Evolutionary conservation across 2,113 vertebrate species (phyloP), one percentile per base, ranked within the genome.

Genomic region (Aldabrachelys gigantea): DNA sequence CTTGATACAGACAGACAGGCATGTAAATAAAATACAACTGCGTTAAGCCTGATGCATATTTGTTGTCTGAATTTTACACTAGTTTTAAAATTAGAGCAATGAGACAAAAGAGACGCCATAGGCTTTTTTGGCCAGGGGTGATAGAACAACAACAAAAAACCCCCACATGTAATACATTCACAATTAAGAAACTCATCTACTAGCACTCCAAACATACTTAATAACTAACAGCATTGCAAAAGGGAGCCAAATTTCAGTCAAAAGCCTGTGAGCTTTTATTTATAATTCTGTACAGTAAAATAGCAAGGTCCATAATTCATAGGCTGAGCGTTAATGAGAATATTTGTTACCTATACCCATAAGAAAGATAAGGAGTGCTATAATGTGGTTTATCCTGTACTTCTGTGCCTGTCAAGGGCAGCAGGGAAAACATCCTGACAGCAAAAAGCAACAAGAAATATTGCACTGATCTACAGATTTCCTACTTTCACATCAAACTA

Each of bases 381-480:
- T 96, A 98, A 98, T 98, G 95, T 81, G 57, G 96, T 95, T 98
- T 97, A 97, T 95, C 90, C 91, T 95, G 97, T 93, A 96, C 94
- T 93, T 94, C 82, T 92, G 93, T 82, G 94, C 92, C 95, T 98
- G 96, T 97, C 98, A 98, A 98, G 98, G 98, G 93, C 98, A 97
- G 90, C 93, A 96, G 88, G 85, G 93, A 98, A 98, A 97, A 95
- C 88, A 93, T 95, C 91, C 96, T 98, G 98, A 98, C 98, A 98
- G 97, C 95, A 97, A 97, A 98, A 98, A 96, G 93, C 95, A 97
- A 93, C 81, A 97, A 98, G 98, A 98, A 98, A 98, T 98, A 98
- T 97, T 95, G 91, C 93, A 95, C 76, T 98, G 98, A 98, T 98
- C 97, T 98, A 97, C 97, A 62, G 91, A 97, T 97, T 98, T 98